A percentile compares a stretch with the other conserved stretches of the same genome.
Conservation (phyloP, 2,888 invertebrate species). For the Mesorhabditis spiculigera region DNA sequence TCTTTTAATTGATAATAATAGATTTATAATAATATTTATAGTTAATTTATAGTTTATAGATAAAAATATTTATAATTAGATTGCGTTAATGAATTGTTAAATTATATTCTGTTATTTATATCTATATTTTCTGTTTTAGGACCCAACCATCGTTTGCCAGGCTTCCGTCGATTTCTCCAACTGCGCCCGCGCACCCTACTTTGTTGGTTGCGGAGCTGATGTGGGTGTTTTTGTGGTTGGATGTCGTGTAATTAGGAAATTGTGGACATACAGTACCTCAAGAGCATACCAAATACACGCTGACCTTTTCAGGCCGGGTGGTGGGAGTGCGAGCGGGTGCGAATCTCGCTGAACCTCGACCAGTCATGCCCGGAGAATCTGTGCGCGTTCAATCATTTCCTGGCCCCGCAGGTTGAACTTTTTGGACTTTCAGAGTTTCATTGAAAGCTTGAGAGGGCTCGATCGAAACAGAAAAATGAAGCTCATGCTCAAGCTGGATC, state of each 20-base stretch:
- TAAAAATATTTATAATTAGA: background rate
- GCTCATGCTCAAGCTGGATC: too few relatives aligned
- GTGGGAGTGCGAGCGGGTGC: constrained; percentile 8
- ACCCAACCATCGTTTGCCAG: background rate
- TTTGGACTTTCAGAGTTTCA: background rate
- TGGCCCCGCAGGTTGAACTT: background rate
- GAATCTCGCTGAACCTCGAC: constrained; percentile 4
- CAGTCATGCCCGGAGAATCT: background rate
- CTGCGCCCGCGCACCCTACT: constrained; percentile 7
- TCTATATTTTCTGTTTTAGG: background rate
- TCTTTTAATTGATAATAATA: background rate
- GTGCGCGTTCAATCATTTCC: background rate
- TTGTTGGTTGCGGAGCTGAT: background rate
- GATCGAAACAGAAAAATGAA: too few relatives aligned
- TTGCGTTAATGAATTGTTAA: too few relatives aligned
- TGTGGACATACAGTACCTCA: background rate
- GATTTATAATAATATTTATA: background rate
- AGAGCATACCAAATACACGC: background rate
- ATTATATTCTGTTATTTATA: too few relatives aligned
- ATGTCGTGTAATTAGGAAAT: background rate
- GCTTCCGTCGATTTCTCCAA: constrained; percentile 1
- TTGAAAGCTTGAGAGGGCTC: too few relatives aligned
- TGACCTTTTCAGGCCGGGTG: background rate
- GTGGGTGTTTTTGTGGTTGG: background rate
- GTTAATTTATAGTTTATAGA: background rate